phyloP scores from a whole-genome alignment of 1,140 invertebrate species.

The Drosophila littoralis region DNA sequence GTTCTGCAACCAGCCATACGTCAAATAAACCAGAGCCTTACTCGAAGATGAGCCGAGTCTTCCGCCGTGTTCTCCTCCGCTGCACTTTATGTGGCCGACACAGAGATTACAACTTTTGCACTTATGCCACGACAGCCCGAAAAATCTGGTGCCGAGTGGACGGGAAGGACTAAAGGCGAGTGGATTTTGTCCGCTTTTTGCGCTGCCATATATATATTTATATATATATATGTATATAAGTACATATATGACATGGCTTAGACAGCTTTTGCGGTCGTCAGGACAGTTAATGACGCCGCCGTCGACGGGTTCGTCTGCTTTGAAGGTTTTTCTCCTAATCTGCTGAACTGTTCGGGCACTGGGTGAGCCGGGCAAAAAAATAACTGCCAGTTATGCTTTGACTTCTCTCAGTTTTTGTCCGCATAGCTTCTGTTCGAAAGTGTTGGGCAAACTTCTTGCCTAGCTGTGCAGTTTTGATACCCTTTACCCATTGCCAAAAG shows the following conservation, averaged over 20 bases:
- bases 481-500: neutral
- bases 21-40: slow-evolving; percentile 16
- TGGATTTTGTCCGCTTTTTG: slow-evolving; percentile 55
- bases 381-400: slow-evolving; percentile 28
- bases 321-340: slow-evolving; percentile 71
- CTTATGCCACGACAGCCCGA: slow-evolving; percentile 56
- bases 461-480: neutral
- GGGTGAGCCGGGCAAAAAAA: neutral
- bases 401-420: slow-evolving; percentile 21
- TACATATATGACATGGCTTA: slow-evolving; percentile 54
- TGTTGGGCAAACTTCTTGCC: slow-evolving; percentile 7
- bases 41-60: neutral
- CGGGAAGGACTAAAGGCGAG: neutral
- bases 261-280: slow-evolving; percentile 69
- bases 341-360: slow-evolving; percentile 11
- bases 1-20: neutral
- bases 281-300: slow-evolving; percentile 70
- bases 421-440: slow-evolving; percentile 5
- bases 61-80: neutral
- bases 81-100: slow-evolving; percentile 52
- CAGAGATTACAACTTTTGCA: slow-evolving; percentile 81
- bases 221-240: slow-evolving; percentile 2
- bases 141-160: slow-evolving; percentile 11
- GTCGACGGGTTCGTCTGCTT: slow-evolving; percentile 63
- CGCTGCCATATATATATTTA: slow-evolving; percentile 20